Base-by-base conservation (phyloP, 2,113 vertebrate genomes). In the Saccopteryx bilineata region DNA sequence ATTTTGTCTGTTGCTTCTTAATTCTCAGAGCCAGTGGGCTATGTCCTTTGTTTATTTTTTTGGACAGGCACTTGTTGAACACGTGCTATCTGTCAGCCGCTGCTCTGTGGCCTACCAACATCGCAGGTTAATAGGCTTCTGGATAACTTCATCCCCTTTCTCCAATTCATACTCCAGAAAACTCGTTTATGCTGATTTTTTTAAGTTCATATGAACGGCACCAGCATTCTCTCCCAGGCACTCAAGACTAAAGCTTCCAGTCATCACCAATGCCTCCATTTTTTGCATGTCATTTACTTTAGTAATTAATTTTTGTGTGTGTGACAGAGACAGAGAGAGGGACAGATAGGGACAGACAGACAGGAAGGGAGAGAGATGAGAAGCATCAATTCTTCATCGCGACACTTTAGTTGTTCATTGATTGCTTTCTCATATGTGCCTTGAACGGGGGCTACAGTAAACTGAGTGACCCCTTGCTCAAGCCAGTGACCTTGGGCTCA, bases 171-270 rank as follows among this genome's bases (percentile, higher is more conserved):
- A 56, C n/a, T 26, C 28, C 13, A 24, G n/a, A 78, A 87, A 65
- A 66, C 39, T 50, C 65, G 31, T 31, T 81, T 76, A 26, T 81
- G n/a, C 85, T 56, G 7, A 69, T 65, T 74, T 89, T 89, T 76
- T 39, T 24, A 50, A 82, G 14, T 88, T 60, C 85, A 12, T 76
- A 8, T 61, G 46, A 52, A 15, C 56, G 28, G 11, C 18, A 24
- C 18, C 17, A 83, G 50, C 48, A 26, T 82, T 72, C 48, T 90
- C 21, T 87, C 46, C 26, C 52, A 84, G 76, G 58, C 31, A 39
- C 63, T 92, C 92, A 91, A 71, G 84, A 63, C 75, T 39, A 50
- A 78, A 56, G 56, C 28, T 15, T 85, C 79, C 56, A n/a, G 46
- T 13, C 61, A 48, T 72, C 23, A 65, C n/a, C 33, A 66, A 60